These are phyloP conservation scores for Melanotaenia nigrans DNA, from an alignment of 2,797 vertebrate genomes.

Conservation along the genomic window DNA sequence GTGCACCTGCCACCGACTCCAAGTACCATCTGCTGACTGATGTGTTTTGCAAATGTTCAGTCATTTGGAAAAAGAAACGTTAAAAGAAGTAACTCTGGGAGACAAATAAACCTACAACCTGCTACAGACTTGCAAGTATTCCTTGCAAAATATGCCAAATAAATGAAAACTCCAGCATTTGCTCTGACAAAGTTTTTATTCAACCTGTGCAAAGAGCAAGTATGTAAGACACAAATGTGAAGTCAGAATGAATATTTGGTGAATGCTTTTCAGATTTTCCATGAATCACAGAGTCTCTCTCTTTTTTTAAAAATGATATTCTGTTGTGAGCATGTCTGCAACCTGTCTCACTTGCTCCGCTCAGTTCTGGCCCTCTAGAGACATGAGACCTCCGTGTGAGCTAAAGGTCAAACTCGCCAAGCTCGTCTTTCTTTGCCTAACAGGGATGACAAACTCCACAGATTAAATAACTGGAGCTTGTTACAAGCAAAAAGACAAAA, in stretches of 20 bases:
- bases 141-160: not conserved
- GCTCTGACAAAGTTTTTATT: not conserved
- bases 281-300: not conserved
- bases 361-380: constrained; percentile 27
- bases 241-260: not conserved
- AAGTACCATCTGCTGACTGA: not conserved
- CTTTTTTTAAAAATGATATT: not conserved
- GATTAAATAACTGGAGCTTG: not conserved
- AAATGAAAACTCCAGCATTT: not conserved
- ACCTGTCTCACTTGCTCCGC: constrained; percentile 14
- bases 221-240: not conserved
- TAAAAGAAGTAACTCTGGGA: too few species aligned
- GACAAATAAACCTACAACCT: too few species aligned
- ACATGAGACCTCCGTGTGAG: constrained; percentile 32
- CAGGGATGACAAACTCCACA: not conserved
- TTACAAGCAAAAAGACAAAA: not conserved
- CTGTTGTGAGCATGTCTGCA: not conserved
- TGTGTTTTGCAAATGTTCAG: not conserved
- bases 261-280: not conserved
- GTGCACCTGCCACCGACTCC: not conserved
- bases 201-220: not conserved
- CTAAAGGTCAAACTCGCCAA: constrained; percentile 58
- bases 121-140: not conserved
- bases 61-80: not conserved
- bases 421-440: constrained; percentile 46